Evolutionary conservation across 2,888 invertebrate genomes (phyloP).

Genomic region (Calameuta idolon): DNA sequence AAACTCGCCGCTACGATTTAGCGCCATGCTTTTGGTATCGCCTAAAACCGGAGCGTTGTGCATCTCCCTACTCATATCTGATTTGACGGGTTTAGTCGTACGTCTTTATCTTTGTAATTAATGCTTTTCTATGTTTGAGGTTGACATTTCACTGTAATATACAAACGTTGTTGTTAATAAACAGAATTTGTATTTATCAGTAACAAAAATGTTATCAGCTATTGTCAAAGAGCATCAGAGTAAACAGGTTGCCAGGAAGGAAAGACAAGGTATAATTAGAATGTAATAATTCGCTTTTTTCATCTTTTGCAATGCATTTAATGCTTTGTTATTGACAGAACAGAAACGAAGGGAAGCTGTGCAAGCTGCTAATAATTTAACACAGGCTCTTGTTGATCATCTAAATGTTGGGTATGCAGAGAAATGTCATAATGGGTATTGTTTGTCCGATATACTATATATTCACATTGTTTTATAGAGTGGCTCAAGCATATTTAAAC

Average conservation of each 20-base stretch:
- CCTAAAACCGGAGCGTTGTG: too few species aligned
- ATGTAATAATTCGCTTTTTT: neutral
- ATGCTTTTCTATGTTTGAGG: neutral
- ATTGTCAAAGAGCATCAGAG: conserved; percentile 90
- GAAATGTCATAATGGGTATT: neutral
- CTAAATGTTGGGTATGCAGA: conserved; percentile 91
- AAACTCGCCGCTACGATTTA: too few species aligned
- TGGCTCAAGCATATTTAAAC: conserved; percentile 97
- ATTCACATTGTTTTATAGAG: conserved; percentile 71
- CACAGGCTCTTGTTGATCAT: conserved; percentile 95
- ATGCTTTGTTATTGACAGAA: conserved; percentile 71
- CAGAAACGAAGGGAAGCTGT: conserved; percentile 93
- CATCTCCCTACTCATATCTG: too few species aligned
- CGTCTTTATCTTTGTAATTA: neutral
- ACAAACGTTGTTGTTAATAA: neutral
- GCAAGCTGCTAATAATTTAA: conserved; percentile 90
- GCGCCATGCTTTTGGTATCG: too few species aligned
- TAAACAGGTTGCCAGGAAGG: conserved; percentile 82
- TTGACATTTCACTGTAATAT: neutral
- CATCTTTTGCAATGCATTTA: conserved; percentile 1
- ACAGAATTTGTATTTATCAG: neutral
- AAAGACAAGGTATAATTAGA: conserved; percentile 77
- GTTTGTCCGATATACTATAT: conserved; percentile 12
- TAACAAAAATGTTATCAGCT: conserved; percentile 79
- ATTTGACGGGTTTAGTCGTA: neutral